phyloP scores from a whole-genome alignment of 2,113 vertebrate species.

The Silurus meridionalis region DNA sequence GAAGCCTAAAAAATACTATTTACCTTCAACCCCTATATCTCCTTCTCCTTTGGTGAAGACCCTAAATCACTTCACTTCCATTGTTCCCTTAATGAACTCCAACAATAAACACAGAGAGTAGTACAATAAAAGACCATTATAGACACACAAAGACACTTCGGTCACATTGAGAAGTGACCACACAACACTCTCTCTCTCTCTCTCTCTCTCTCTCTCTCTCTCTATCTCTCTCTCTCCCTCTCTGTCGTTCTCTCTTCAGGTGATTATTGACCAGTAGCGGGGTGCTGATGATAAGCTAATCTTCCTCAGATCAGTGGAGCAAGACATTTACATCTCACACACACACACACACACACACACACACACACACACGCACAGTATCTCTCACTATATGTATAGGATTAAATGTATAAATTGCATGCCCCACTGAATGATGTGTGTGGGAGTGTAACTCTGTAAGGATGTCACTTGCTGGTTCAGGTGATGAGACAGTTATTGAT shows the following conservation, averaged over 20 bases:
- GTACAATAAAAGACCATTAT: slow-evolving; percentile 66
- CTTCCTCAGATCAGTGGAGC: slow-evolving; percentile 45
- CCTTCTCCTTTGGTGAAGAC: slow-evolving; percentile 45
- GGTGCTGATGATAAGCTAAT: slow-evolving; percentile 51
- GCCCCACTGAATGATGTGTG: not conserved
- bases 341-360: slow-evolving; percentile 23
- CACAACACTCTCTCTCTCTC: slow-evolving; percentile 32
- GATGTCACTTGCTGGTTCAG: not conserved
- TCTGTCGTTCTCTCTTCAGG: slow-evolving; percentile 22
- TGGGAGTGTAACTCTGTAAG: not conserved
- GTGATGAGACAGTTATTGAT: no score
- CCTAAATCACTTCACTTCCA: slow-evolving; percentile 57
- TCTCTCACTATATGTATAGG: not conserved
- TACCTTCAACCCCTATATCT: slow-evolving; percentile 64
- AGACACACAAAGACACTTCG: slow-evolving; percentile 60
- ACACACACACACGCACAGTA: not conserved
- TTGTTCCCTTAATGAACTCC: slow-evolving; percentile 49
- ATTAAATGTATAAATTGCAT: not conserved
- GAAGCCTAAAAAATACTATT: slow-evolving; percentile 23
- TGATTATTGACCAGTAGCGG: slow-evolving; percentile 62
- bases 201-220: not conserved
- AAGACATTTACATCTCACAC: slow-evolving; percentile 19
- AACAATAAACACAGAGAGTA: slow-evolving; percentile 54
- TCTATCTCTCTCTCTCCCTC: slow-evolving; percentile 14
- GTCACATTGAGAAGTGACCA: slow-evolving; percentile 37